Evolutionary conservation across 2,113 vertebrate species (phyloP), one percentile per base, ranked within the genome.

Genomic region (Oceanites oceanicus): DNA sequence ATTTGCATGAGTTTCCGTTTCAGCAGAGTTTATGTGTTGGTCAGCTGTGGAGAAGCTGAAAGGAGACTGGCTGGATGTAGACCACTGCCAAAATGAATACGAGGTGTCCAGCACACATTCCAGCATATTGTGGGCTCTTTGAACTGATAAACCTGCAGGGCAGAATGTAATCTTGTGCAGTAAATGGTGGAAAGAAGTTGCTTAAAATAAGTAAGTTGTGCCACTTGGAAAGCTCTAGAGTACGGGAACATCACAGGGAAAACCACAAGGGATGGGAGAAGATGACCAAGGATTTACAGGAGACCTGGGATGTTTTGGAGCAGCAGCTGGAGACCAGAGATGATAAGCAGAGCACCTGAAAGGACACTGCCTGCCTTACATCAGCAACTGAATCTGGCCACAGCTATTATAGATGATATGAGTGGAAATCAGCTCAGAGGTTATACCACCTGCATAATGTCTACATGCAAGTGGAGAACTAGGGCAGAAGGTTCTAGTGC

Each of bases 361-460:
- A 86, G 26, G 25, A 34, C 19, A 14, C 50, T 59, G 62, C 19
- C 62, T 36, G 30, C 40, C n/a, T 61, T 20, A 18, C 6, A 26
- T 0, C 0, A 26, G 38, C 42, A 67, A 42, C 21, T 42, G 44
- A 75, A 27, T 9, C 44, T 76, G 82, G 15, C 15, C 63, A 52
- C 23, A 52, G 53, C 14, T 61, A 4, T 20, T 5, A 32, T 2
- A 55, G 50, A 70, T 34, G 15, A 10, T 29, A 26, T 0, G 0
- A 59, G 34, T 29, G 34, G 21, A 73, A 73, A 80, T 42, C 49
- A 91, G 29, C 23, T 61, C 75, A 83, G 75, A 65, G 29, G 9
- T 20, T 50, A 3, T 15, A 40, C 29, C 0, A 0, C 49, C 10
- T 80, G 40, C 44, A 53, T 66, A 29, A 38, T 27, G 4, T 32